phyloP scores from a whole-genome alignment of 2,113 vertebrate genomes.

The Gopherus flavomarginatus region DNA sequence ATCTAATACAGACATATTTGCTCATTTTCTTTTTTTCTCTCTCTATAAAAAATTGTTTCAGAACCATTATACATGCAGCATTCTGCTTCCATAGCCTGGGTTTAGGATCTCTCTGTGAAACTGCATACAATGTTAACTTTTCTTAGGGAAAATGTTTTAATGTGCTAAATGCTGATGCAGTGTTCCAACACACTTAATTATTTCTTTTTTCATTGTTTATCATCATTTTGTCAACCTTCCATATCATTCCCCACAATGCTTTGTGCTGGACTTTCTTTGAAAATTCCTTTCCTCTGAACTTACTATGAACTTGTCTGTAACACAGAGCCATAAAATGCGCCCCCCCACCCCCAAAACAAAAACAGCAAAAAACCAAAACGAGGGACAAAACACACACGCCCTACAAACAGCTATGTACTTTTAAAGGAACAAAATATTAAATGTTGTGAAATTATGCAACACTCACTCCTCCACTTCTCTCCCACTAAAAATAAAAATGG shows the following conservation, averaged over 20 bases:
- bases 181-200: constrained; percentile 75
- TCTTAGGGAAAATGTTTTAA: no score
- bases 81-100: constrained; percentile 48
- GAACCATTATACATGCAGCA: constrained; percentile 48
- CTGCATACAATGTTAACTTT: no score
- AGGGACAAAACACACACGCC: background rate
- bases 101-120: constrained; percentile 72
- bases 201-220: constrained; percentile 77
- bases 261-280: constrained; percentile 79
- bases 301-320: constrained; percentile 76
- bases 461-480: background rate
- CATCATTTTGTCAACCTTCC: constrained; percentile 77
- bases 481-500: background rate
- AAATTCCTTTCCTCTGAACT: constrained; percentile 84
- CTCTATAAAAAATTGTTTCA: constrained; percentile 47
- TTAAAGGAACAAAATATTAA: constrained; percentile 32
- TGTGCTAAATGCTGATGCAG: constrained; percentile 65
- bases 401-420: constrained; percentile 25
- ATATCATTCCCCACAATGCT: constrained; percentile 77
- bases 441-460: background rate
- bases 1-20: constrained; percentile 80
- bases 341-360: constrained; percentile 42
- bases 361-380: constrained; percentile 11
- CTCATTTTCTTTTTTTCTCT: constrained; percentile 67
- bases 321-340: constrained; percentile 50